Conservation (phyloP, 53 echinoderm and acorn worm species). For the Stichopus horrens region DNA sequence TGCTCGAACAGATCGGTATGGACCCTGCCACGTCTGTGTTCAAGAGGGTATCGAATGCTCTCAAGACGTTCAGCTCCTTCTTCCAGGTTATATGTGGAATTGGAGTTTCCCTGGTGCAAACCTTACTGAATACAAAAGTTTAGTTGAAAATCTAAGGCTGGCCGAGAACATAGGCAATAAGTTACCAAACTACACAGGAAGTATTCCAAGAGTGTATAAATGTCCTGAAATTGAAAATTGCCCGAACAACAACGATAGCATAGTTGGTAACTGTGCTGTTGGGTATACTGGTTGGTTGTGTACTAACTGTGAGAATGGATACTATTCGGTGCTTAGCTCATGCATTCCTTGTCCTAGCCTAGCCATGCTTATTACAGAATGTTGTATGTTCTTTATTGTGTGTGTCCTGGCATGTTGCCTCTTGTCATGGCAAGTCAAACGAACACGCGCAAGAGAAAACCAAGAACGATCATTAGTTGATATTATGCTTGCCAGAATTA, state of each 20-base stretch:
- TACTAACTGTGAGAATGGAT: conserved; percentile 5
- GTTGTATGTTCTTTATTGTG: neutral
- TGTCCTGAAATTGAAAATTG: conserved; percentile 20
- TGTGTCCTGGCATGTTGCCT: neutral
- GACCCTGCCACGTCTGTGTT: neutral
- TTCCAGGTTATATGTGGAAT: conserved; percentile 10
- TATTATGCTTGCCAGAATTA: conserved; percentile 8
- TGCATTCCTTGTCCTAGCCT: conserved; percentile 5
- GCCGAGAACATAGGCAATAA: no score
- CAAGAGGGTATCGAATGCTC: conserved; percentile 4
- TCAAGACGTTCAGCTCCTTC: neutral
- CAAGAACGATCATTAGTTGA: neutral
- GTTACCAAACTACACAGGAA: neutral
- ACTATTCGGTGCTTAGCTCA: neutral
- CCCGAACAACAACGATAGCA: neutral
- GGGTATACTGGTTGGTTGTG: conserved; percentile 37
- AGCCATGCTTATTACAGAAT: neutral
- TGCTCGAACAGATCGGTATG: conserved; percentile 13
- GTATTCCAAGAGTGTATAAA: neutral
- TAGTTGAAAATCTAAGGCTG: neutral
- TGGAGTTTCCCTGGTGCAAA: conserved; percentile 13
- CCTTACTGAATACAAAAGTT: conserved; percentile 1
- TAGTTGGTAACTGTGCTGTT: neutral
- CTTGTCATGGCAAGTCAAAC: neutral
- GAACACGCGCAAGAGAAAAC: neutral